Evolutionary conservation across 2,888 invertebrate species (phyloP), one percentile per base, ranked within the genome.

Genomic region (Agriopis aurantiaria): DNA sequence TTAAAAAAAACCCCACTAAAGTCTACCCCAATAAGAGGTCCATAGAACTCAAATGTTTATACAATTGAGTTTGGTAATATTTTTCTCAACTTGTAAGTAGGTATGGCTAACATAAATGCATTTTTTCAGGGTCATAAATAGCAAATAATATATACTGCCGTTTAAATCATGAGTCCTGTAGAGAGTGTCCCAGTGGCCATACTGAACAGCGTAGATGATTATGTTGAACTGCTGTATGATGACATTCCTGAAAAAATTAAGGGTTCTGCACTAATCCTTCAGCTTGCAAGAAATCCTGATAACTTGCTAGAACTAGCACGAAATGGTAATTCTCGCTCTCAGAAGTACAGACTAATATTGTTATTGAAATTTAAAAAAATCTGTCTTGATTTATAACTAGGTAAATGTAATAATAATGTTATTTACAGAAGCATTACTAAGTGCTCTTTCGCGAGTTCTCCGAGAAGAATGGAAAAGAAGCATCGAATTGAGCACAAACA

Each of bases 381-480:
- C 46, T 46, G 33, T 3, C 11, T 48, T 14, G n/a, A 48, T n/a
- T 12, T 48, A 12, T 48, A 12, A n/a, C 3, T 33, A 33, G 33
- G 33, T 33, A 33, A 3, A 33, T 33, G 33, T 33, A 3, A 10
- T 14, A 14, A 14, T 3, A 52, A 52, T 23, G 11, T 57, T 14
- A 23, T 58, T 95, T 78, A 65, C 91, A 97, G 98, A 99, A 94
- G 98, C 98, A 52, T 96, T 99, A 65, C 95, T 99, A 62, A 99
- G 99, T 93, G 99, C 99, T 52, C 95, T 99, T 80, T 98, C 99
- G 11, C 96, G 99, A 85, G 99, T 99, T 46, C 94, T 99, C 65
- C 96, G 99, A 77, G 99, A 99, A 94, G 99, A 99, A 92, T 99
- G 99, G 98, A 98, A 98, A 90, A 97, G 98, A 86, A 99, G 98